phyloP scores from a whole-genome alignment of 2,113 vertebrate genomes.

The Halcyon senegalensis region DNA sequence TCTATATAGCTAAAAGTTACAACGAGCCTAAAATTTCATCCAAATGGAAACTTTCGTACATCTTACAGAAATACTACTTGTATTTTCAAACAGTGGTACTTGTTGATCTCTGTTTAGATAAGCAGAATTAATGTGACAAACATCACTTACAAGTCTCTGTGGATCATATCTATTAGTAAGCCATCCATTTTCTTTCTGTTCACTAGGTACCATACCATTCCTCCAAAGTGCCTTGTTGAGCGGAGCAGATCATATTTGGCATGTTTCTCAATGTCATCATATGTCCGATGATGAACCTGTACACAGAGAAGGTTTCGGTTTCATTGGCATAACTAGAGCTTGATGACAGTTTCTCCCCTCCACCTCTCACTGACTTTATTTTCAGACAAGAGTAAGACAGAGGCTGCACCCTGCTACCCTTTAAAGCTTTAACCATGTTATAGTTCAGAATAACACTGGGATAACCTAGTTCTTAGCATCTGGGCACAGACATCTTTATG shows the following conservation, averaged over 20 bases:
- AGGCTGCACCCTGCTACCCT: neutral
- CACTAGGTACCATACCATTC: slow-evolving; percentile 90
- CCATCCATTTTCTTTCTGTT: slow-evolving; percentile 84
- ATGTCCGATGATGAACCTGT: slow-evolving; percentile 85
- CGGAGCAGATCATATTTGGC: slow-evolving; percentile 88
- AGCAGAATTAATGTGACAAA: neutral
- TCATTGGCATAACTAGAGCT: neutral
- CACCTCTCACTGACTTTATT: neutral
- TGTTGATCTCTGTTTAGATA: neutral
- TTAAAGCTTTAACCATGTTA: neutral
- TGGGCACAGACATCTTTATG: neutral
- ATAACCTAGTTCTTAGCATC: neutral
- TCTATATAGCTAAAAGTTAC: neutral
- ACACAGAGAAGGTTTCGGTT: neutral
- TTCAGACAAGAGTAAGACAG: neutral
- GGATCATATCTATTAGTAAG: slow-evolving; percentile 90
- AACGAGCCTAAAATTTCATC: neutral
- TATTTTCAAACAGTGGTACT: neutral
- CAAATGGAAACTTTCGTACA: neutral
- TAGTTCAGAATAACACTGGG: neutral
- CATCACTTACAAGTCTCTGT: slow-evolving; percentile 88
- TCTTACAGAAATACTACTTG: neutral
- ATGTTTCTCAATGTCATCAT: slow-evolving; percentile 87
- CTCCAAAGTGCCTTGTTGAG: slow-evolving; percentile 92
- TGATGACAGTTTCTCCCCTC: neutral